Conservation (phyloP, 2,797 vertebrate species). For the Rhinogobio ventralis region DNA sequence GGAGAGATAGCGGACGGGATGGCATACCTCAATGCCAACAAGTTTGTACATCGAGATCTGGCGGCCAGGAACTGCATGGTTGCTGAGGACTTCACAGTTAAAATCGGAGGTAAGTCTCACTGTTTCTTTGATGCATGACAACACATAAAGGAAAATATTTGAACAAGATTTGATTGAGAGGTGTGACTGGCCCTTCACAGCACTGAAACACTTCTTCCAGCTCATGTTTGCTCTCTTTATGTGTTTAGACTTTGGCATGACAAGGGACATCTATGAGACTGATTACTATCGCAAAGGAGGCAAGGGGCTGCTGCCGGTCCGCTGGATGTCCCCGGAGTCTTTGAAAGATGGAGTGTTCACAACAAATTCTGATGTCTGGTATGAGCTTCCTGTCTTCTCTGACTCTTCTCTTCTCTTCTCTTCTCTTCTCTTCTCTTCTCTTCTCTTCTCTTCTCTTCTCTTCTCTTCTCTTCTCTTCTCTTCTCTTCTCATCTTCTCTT, state of each 20-base stretch:
- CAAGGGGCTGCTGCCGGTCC: constrained; percentile 96
- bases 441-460: no score
- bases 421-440: no score
- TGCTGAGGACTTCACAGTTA: constrained; percentile 96
- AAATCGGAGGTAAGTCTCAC: constrained; percentile 89
- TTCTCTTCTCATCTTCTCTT: no score
- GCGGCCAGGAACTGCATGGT: constrained; percentile 99
- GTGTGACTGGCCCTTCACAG: constrained; percentile 48
- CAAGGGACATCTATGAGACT: constrained; percentile 98
- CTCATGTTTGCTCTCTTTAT: constrained; percentile 56
- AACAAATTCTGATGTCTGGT: constrained; percentile 98
- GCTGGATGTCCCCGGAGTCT: constrained; percentile 99
- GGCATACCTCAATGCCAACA: constrained; percentile 99
- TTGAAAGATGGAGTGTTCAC: constrained; percentile 99
- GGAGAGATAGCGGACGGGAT: constrained; percentile 98
- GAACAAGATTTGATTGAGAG: no score
- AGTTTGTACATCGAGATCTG: constrained; percentile 97
- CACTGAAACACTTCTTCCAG: not conserved
- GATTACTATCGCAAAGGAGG: constrained; percentile 99
- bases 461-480: not conserved
- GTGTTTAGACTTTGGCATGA: constrained; percentile 96
- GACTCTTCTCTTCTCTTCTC: constrained; percentile 2
- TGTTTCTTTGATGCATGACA: not conserved
- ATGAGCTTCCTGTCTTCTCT: constrained; percentile 66
- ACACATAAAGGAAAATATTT: not conserved